Conservation (phyloP, 2,888 invertebrate species). For the Yponomeuta malinellus region DNA sequence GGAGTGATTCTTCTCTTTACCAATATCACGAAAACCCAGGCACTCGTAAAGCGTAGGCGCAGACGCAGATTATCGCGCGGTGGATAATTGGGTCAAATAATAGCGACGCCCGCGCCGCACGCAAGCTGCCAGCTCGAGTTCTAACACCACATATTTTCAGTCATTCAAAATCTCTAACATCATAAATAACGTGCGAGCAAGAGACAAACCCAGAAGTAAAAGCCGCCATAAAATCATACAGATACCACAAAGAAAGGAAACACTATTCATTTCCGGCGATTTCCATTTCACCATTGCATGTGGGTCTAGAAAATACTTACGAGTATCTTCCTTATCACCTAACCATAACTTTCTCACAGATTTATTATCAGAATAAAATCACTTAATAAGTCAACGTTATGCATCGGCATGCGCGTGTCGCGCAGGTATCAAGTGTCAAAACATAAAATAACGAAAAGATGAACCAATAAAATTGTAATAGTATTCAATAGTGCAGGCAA, state of each 20-base stretch:
- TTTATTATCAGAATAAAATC: constrained; percentile 1
- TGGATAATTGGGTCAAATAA: constrained; percentile 48
- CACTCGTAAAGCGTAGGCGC: constrained; percentile 4
- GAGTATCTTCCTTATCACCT: background rate
- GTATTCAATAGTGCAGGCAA: background rate
- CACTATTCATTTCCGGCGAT: background rate
- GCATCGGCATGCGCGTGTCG: background rate
- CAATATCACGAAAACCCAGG: background rate
- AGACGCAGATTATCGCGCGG: constrained; percentile 32
- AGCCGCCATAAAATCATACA: no score
- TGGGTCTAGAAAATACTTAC: background rate
- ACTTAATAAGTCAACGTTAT: background rate
- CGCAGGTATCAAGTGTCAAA: background rate
- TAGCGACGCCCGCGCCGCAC: constrained; percentile 33
- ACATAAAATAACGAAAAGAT: background rate
- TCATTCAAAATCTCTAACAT: no score
- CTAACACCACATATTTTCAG: no score
- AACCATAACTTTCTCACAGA: background rate
- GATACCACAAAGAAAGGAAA: background rate
- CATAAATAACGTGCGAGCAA: background rate
- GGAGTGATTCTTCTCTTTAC: no score
- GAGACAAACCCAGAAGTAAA: no score
- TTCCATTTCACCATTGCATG: background rate
- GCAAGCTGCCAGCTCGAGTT: background rate
- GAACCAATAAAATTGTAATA: background rate